phyloP scores from a whole-genome alignment of 2,888 invertebrate species.

The Sphecodes monilicornis region DNA sequence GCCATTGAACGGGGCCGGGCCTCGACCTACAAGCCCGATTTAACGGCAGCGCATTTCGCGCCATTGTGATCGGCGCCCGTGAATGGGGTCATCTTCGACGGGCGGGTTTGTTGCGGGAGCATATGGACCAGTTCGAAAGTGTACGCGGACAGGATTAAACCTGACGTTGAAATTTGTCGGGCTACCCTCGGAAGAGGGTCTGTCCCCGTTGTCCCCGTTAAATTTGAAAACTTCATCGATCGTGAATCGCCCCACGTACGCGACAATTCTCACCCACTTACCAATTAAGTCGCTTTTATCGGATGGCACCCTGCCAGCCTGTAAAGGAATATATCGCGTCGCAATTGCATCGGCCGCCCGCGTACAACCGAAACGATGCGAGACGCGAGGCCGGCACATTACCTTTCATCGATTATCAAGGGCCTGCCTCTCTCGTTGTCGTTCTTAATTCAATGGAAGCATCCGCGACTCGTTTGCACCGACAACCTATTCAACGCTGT shows the following conservation, averaged over 20 bases:
- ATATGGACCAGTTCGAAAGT: slow-evolving; percentile 63
- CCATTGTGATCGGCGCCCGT: slow-evolving; percentile 63
- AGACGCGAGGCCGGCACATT: slow-evolving; percentile 5
- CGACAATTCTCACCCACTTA: slow-evolving; percentile 69
- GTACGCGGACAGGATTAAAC: slow-evolving; percentile 33
- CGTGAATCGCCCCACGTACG: slow-evolving; percentile 28
- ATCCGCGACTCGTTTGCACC: slow-evolving; percentile 18
- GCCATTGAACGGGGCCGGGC: slow-evolving; percentile 57
- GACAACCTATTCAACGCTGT: slow-evolving; percentile 25
- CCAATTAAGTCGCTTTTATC: slow-evolving; percentile 66
- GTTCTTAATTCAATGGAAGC: slow-evolving; percentile 44
- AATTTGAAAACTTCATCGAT: slow-evolving; percentile 68
- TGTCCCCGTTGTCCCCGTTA: slow-evolving; percentile 1
- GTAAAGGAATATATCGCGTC: slow-evolving; percentile 42
- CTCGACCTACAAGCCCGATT: slow-evolving; percentile 60
- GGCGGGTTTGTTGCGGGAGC: slow-evolving; percentile 55
- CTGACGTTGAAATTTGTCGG: slow-evolving; percentile 59
- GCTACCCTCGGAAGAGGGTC: background rate
- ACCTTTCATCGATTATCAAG: slow-evolving; percentile 47
- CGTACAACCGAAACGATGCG: slow-evolving; percentile 16
- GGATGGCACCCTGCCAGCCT: slow-evolving; percentile 50
- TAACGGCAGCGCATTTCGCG: slow-evolving; percentile 66
- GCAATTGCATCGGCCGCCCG: slow-evolving; percentile 41
- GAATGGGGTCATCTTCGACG: slow-evolving; percentile 67
- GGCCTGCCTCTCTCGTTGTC: slow-evolving; percentile 15